These are phyloP conservation scores for Dicyrtomina minuta DNA, from an alignment of 2,888 invertebrate genomes.

Conservation along the genomic window DNA sequence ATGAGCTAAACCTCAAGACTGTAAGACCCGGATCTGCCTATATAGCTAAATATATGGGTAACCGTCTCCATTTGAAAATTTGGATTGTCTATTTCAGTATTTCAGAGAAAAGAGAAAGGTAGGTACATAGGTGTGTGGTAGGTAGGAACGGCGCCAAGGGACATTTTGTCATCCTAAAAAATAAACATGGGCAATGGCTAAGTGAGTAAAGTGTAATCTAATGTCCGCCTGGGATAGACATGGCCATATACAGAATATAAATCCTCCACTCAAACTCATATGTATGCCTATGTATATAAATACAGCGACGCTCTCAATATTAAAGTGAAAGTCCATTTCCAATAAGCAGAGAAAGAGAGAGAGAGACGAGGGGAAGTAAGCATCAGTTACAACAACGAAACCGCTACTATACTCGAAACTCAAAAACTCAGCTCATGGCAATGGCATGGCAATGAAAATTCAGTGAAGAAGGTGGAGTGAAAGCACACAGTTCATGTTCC, in stretches of 20 bases:
- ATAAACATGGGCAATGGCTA: constrained; percentile 36
- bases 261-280: constrained; percentile 5
- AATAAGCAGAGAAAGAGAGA: not conserved
- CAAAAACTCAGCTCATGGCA: no score
- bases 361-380: no score
- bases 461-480: not conserved
- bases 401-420: not conserved
- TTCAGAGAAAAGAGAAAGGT: no score
- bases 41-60: not conserved
- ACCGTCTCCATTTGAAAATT: not conserved
- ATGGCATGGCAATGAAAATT: not conserved
- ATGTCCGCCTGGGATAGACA: constrained; percentile 28
- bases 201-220: constrained; percentile 36
- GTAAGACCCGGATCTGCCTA: not conserved
- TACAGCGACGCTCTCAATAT: not conserved
- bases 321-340: not conserved
- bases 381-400: not conserved
- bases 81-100: constrained; percentile 27
- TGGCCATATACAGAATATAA: no score
- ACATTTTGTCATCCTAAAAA: constrained; percentile 39
- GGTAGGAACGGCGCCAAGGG: constrained; percentile 27
- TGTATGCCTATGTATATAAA: no score
- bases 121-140: no score
- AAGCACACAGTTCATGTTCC: no score
- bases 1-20: not conserved